Evolutionary conservation across 2,888 invertebrate genomes (phyloP).

Genomic region (Octonoba sinensis): DNA sequence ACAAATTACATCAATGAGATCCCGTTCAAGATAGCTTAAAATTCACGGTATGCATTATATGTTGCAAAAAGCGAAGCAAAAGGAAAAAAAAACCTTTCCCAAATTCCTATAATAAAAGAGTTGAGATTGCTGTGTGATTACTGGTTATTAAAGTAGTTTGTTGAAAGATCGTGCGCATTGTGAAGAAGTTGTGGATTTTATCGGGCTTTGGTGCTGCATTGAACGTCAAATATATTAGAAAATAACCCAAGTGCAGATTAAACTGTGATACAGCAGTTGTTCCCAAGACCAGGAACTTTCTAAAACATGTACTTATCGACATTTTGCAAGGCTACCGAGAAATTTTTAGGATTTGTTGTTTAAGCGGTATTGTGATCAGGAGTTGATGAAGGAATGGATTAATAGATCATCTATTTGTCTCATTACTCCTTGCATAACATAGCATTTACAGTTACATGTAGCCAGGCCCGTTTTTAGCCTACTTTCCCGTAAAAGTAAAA

Average conservation of each 20-base stretch:
- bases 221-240: slow-evolving; percentile 44
- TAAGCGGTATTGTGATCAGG: too few species aligned
- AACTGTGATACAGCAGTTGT: slow-evolving; percentile 18
- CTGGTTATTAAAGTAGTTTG: slow-evolving; percentile 15
- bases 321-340: slow-evolving; percentile 27
- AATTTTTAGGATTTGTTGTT: slow-evolving; percentile 1
- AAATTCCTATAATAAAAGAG: slow-evolving; percentile 12
- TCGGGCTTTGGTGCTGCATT: slow-evolving; percentile 38
- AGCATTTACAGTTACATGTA: too few species aligned
- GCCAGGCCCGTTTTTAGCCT: too few species aligned
- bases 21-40: slow-evolving; percentile 3
- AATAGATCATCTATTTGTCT: too few species aligned
- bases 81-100: not conserved
- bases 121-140: slow-evolving; percentile 32
- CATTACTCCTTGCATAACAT: too few species aligned
- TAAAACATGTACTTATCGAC: slow-evolving; percentile 46
- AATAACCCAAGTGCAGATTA: slow-evolving; percentile 23
- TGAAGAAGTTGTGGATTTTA: slow-evolving; percentile 38
- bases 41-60: not conserved
- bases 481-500: too few species aligned
- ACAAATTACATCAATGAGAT: slow-evolving; percentile 2
- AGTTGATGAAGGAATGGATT: too few species aligned
- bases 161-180: slow-evolving; percentile 31
- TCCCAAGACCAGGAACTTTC: slow-evolving; percentile 14
- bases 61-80: not conserved